Percentiles rank a stretch among this genome's conserved stretches.
These are phyloP conservation scores for Drosophila paranaensis DNA, from an alignment of 2,888 invertebrate species.

Conservation along the genomic window DNA sequence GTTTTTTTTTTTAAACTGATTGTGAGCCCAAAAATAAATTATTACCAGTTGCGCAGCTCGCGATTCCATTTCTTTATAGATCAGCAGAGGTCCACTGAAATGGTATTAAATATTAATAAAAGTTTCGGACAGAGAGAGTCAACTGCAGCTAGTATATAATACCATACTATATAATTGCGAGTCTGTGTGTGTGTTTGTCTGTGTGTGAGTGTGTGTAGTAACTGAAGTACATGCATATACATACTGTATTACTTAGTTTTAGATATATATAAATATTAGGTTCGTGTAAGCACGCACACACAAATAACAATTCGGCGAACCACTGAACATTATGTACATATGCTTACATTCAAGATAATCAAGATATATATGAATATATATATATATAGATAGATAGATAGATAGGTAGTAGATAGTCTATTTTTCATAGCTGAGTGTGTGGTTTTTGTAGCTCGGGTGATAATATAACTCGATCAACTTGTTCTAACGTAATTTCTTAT, in stretches of 20 bases:
- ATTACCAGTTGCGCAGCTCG: conserved; percentile 58
- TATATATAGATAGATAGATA: conserved; percentile 18
- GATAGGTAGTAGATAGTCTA: conserved; percentile 9
- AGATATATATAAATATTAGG: conserved; percentile 40
- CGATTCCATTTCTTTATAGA: conserved; percentile 28
- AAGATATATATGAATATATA: conserved; percentile 23
- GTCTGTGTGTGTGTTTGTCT: conserved; percentile 19
- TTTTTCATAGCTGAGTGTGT: conserved; percentile 33
- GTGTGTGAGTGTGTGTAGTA: conserved; percentile 16
- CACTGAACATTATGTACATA: conserved; percentile 50
- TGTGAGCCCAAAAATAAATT: conserved; percentile 56
- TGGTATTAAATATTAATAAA: conserved; percentile 55
- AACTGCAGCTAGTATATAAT: conserved; percentile 23
- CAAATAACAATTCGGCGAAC: conserved; percentile 46
- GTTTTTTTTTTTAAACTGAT: conserved; percentile 14
- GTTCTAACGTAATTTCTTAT: conserved; percentile 59
- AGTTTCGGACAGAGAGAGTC: conserved; percentile 9
- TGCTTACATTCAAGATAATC: conserved; percentile 8
- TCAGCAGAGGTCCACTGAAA: conserved; percentile 56
- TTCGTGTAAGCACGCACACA: conserved; percentile 43
- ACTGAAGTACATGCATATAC: conserved; percentile 37
- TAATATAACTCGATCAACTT: conserved; percentile 44
- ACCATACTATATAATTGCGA: conserved; percentile 32
- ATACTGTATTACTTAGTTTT: conserved; percentile 39
- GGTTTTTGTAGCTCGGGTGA: conserved; percentile 38